phyloP scores from a whole-genome alignment of 2,113 vertebrate species.

The Podarcis raffonei region DNA sequence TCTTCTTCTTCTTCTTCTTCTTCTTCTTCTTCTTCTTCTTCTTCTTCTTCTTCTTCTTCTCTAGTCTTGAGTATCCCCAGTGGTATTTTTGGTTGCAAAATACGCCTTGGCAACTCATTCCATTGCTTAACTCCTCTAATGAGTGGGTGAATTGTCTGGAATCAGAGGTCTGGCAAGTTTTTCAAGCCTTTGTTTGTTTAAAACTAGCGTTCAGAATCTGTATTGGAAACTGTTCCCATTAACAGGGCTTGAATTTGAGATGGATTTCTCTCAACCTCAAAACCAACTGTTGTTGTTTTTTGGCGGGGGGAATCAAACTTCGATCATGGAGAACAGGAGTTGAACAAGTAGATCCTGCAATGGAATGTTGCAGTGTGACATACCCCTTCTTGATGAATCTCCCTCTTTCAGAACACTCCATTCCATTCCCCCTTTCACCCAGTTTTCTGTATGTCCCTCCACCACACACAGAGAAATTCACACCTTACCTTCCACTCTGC shows the following conservation, averaged over 20 bases:
- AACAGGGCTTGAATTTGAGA: background rate
- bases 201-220: conserved; percentile 22
- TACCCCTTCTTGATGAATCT: background rate
- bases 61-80: conserved; percentile 61
- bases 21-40: no score
- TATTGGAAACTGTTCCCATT: background rate
- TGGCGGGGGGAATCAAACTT: background rate
- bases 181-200: conserved; percentile 1
- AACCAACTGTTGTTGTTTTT: background rate
- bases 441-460: background rate
- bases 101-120: conserved; percentile 41
- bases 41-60: conserved; percentile 17
- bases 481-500: background rate
- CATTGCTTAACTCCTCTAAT: conserved; percentile 42
- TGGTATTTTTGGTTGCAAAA: conserved; percentile 53
- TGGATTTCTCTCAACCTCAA: background rate
- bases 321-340: background rate
- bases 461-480: background rate
- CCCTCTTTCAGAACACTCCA: background rate
- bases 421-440: background rate
- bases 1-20: no score
- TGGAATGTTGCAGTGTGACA: background rate
- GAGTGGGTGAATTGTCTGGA: conserved; percentile 27
- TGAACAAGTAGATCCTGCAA: background rate
- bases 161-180: conserved; percentile 34